A percentile compares a stretch with the other conserved stretches of the same genome.
Evolutionary conservation across 2,888 invertebrate genomes (phyloP).

Genomic region (Macrophya alboannulata): DNA sequence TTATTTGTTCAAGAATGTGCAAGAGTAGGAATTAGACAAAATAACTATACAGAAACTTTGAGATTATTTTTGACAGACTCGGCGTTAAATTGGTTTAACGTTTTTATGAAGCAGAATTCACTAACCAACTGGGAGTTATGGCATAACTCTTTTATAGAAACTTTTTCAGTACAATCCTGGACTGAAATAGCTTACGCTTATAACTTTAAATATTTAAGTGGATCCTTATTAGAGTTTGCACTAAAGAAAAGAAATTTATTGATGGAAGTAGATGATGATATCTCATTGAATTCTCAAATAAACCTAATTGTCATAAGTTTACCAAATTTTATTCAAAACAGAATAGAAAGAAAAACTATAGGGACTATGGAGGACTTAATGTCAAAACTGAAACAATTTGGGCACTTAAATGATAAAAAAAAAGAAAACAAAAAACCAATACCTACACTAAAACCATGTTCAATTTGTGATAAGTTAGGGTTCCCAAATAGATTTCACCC

Average conservation of each 20-base stretch:
- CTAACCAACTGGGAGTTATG: conserved; percentile 34
- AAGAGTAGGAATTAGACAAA: conserved; percentile 44
- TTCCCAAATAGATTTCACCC: conserved; percentile 53
- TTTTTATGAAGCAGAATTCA: neutral
- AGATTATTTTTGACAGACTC: conserved; percentile 50
- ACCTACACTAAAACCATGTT: conserved; percentile 25
- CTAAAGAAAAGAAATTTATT: conserved; percentile 54
- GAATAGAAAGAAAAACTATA: conserved; percentile 36
- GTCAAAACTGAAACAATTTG: conserved; percentile 24
- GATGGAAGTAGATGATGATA: conserved; percentile 39
- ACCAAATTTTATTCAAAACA: conserved; percentile 45
- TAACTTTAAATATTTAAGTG: conserved; percentile 53
- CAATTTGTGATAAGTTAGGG: conserved; percentile 55
- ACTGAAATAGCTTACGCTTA: conserved; percentile 54
- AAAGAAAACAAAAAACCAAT: neutral
- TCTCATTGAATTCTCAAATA: conserved; percentile 38
- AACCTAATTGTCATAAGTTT: conserved; percentile 48
- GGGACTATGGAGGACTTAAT: conserved; percentile 35
- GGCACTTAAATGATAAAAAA: neutral
- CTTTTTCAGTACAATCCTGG: conserved; percentile 55
- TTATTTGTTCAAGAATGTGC: conserved; percentile 42
- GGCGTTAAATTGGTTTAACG: conserved; percentile 26
- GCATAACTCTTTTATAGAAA: conserved; percentile 49
- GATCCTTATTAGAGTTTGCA: conserved; percentile 52
- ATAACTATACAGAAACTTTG: conserved; percentile 48